Conservation (phyloP, 2,113 vertebrate species). For the Thryonomys swinderianus region DNA sequence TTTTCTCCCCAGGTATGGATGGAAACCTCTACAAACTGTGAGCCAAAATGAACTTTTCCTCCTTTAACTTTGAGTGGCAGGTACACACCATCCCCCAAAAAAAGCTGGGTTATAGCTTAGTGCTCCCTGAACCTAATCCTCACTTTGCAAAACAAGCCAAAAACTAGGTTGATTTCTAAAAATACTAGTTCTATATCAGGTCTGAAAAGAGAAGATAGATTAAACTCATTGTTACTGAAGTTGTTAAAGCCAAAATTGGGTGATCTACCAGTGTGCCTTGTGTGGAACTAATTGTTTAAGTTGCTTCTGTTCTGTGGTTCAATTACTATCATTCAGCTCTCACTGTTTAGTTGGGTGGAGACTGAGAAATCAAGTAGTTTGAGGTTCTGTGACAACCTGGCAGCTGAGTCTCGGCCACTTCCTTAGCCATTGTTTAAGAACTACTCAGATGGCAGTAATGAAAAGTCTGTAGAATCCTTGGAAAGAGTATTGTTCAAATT, state of each 20-base stretch:
- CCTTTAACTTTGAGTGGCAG: not conserved
- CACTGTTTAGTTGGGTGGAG: not conserved
- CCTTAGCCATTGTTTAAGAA: not conserved
- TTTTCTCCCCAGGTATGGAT: too few species aligned
- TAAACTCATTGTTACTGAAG: not conserved
- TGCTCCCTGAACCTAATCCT: not conserved
- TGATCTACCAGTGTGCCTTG: not conserved
- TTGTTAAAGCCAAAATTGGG: constrained; percentile 18
- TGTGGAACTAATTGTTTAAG: not conserved
- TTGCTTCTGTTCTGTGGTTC: constrained; percentile 40
- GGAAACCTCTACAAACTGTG: not conserved
- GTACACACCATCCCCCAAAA: not conserved
- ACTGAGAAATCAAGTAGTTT: not conserved
- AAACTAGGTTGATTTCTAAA: not conserved
- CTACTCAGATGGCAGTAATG: not conserved
- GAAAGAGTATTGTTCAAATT: constrained; percentile 25
- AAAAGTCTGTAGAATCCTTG: not conserved
- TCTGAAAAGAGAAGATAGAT: constrained; percentile 26
- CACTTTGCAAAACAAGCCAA: not conserved
- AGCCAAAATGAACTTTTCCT: not conserved
- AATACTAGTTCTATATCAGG: not conserved
- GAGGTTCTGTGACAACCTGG: not conserved
- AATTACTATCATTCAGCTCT: not conserved
- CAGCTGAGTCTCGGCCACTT: not conserved
- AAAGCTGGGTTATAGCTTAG: not conserved